Evolutionary conservation across 2,888 invertebrate genomes (phyloP), one percentile per base, ranked within the genome.

Genomic region (Schizaphis graminum): DNA sequence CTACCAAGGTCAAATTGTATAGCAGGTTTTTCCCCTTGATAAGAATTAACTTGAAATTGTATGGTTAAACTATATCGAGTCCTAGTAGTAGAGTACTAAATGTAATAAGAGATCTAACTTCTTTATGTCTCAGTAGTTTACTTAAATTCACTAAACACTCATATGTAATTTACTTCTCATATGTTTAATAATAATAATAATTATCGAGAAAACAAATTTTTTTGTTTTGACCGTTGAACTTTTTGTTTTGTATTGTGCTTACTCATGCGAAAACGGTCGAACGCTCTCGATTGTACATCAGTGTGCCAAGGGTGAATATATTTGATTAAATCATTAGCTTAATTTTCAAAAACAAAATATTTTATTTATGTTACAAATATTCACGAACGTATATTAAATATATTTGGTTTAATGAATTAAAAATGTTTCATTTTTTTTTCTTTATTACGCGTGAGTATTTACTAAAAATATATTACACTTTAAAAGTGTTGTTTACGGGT

Each of bases 281-380:
- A 92, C 28, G 53, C 53, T 88, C 61, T 86, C 91, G 91, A 28
- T 10, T 92, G 41, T 88, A 67, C 92, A 88, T 53, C 92, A 77
- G 21, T 88, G 92, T 88, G 61, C 47, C 49, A 88, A 92, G 87
- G 92, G 92, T 92, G 92, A 92, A 92, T 92, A 92, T 92, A 92
- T 88, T 92, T 49, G 41, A 86, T 91, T 92, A 35, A 61, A 61
- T 88, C 87, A 88, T 88, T 88, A 87, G 49, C 8, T 92, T 92
- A 47, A 8, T 87, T 92, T 7, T 61, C 28, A 35, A 44, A 61
- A 49, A 61, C 47, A 1, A 57, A 28, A 57, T 61, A 26, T 57
- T 86, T 85, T 56, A 61, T 61, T 35, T 44, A 61, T 35, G 13
- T 56, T 67, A 90, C 16, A 67, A 47, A 67, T 90, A 77, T 77